Evolutionary conservation across 2,888 invertebrate genomes (phyloP).

Genomic region (Heterodera filipjevi): DNA sequence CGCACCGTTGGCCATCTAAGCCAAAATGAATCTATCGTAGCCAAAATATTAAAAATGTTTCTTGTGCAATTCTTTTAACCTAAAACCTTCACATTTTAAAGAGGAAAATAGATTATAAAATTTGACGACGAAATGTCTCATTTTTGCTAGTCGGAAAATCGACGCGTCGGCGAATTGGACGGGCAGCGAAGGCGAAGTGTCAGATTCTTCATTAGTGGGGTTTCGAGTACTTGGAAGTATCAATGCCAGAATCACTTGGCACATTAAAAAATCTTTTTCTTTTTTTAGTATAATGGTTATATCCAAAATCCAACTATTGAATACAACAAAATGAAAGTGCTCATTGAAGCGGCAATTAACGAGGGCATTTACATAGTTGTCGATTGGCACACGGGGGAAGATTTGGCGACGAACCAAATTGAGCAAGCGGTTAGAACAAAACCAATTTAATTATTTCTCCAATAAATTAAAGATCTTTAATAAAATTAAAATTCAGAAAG

Average conservation of each 20-base stretch:
- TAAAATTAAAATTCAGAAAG: background rate
- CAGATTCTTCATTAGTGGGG: too few species aligned
- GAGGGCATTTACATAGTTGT: conserved; percentile 30
- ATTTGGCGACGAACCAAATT: conserved; percentile 4
- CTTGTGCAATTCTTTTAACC: too few species aligned
- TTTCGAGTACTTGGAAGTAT: background rate
- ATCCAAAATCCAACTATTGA: background rate
- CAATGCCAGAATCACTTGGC: background rate
- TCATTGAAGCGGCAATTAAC: conserved; percentile 24
- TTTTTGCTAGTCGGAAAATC: too few species aligned
- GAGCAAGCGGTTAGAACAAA: background rate
- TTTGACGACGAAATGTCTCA: too few species aligned
- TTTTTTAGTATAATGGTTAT: conserved; percentile 24
- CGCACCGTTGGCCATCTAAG: too few species aligned
- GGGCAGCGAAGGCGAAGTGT: too few species aligned
- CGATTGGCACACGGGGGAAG: conserved; percentile 20
- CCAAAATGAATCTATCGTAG: too few species aligned
- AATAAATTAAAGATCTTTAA: background rate
- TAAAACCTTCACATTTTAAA: too few species aligned
- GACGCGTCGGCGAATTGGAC: too few species aligned
- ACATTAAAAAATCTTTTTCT: background rate
- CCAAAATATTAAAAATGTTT: too few species aligned
- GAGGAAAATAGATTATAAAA: too few species aligned
- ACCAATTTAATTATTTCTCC: background rate
- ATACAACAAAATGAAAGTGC: background rate